Evolutionary conservation across 1,140 invertebrate species (phyloP).

Genomic region (Goniozus legneri): DNA sequence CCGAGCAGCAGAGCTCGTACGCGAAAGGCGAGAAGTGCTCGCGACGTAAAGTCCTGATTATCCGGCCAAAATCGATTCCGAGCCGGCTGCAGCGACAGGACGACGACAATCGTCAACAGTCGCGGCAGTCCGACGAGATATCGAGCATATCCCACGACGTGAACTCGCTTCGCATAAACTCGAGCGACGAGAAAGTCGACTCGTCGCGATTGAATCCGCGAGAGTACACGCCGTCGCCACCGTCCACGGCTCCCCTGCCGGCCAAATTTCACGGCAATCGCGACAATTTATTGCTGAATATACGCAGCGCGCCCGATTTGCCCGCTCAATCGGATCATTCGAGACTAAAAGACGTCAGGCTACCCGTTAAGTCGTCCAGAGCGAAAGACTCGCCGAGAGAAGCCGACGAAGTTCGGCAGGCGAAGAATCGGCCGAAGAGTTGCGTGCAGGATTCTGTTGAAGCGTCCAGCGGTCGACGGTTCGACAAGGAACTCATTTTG

Average conservation of each 20-base stretch:
- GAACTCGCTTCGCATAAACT: slow-evolving; percentile 62
- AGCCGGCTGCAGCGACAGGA: slow-evolving; percentile 51
- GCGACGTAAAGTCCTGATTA: slow-evolving; percentile 41
- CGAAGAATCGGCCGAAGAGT: slow-evolving; percentile 59
- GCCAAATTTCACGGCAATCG: slow-evolving; percentile 75
- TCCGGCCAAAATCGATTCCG: slow-evolving; percentile 59
- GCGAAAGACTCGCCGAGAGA: slow-evolving; percentile 61
- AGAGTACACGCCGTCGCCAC: slow-evolving; percentile 71
- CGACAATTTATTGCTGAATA: slow-evolving; percentile 69
- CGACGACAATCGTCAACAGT: background rate
- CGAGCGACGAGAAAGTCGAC: slow-evolving; percentile 54
- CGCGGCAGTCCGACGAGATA: slow-evolving; percentile 47
- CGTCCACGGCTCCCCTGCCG: slow-evolving; percentile 74
- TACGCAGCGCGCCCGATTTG: slow-evolving; percentile 72
- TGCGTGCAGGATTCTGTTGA: slow-evolving; percentile 35
- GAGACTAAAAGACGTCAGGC: slow-evolving; percentile 65
- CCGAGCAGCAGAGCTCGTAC: slow-evolving; percentile 24
- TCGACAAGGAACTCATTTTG: slow-evolving; percentile 63
- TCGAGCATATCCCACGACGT: slow-evolving; percentile 60
- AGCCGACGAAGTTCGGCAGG: slow-evolving; percentile 62
- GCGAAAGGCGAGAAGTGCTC: slow-evolving; percentile 37
- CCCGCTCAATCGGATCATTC: slow-evolving; percentile 67
- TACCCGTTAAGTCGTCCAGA: slow-evolving; percentile 60
- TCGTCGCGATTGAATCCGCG: slow-evolving; percentile 46
- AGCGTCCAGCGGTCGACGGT: slow-evolving; percentile 37